Evolutionary conservation across 2,888 invertebrate genomes (phyloP).

Genomic region (Venustoraphidia nigricollis): DNA sequence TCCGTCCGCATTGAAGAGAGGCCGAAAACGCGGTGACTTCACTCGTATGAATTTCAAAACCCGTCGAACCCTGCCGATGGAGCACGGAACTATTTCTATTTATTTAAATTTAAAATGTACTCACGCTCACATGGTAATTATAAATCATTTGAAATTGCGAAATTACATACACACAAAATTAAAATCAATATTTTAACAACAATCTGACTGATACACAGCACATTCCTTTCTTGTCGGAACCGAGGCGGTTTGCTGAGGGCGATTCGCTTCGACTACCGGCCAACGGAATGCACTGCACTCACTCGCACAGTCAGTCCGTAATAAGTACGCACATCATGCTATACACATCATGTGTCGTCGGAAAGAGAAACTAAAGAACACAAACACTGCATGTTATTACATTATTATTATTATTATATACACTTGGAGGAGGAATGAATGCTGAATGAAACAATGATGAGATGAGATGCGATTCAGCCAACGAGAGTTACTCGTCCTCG

Average conservation of each 20-base stretch:
- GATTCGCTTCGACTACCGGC: background rate
- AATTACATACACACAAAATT: constrained; percentile 10
- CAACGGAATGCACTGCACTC: background rate
- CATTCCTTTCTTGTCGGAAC: too few species aligned
- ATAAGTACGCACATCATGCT: constrained; percentile 2
- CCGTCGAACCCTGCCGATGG: constrained; percentile 27
- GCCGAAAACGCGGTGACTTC: background rate
- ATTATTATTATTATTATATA: constrained; percentile 31
- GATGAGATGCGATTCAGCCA: constrained; percentile 26
- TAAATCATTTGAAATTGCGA: constrained; percentile 8
- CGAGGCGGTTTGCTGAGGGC: too few species aligned
- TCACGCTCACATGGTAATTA: constrained; percentile 10
- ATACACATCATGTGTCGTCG: background rate
- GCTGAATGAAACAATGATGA: constrained; percentile 17
- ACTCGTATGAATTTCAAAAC: constrained; percentile 9
- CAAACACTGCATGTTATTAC: constrained; percentile 18
- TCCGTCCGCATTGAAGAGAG: constrained; percentile 11
- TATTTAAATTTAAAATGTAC: constrained; percentile 1
- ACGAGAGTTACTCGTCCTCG: constrained; percentile 35
- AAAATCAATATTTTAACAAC: constrained; percentile 3
- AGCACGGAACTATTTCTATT: constrained; percentile 19
- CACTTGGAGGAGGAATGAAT: constrained; percentile 24
- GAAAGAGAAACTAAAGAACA: constrained; percentile 8
- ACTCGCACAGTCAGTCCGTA: constrained; percentile 3
- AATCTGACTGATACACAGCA: background rate